Evolutionary conservation across 2,888 invertebrate species (phyloP), one percentile per base, ranked within the genome.

Genomic region (Pimpla rufipes): DNA sequence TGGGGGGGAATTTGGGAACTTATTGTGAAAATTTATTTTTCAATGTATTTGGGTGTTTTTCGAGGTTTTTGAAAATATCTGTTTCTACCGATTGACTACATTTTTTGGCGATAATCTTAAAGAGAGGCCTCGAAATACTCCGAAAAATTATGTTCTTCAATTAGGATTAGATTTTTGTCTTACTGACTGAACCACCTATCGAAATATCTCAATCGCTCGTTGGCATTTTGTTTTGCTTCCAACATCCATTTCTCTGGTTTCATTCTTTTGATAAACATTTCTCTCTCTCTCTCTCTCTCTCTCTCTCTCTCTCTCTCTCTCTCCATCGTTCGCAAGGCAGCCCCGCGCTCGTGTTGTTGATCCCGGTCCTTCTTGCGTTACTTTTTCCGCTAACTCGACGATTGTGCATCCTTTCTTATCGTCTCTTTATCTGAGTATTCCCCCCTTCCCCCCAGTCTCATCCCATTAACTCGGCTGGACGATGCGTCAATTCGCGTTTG

Each of bases 351-450:
- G 5, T 6, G 4, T 16, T 10, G 50, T 18, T 18, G 50, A 52
- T 18, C 11, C 21, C 4, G 55, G n/a, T 10, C 47, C 10, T 21
- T 55, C 23, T 23, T 23, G 6, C 18, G 55, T 11, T 23, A 7
- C 23, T 55, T 55, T 55, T 23, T 55, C 21, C 11, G 55, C 55
- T 23, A 23, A 55, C 23, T 8, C 2, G 10, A 1, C 55, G 23
- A 21, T 55, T 55, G 55, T 55, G 21, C 16, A 52, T 23, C 21
- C 55, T 55, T 55, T 23, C 23, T 55, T 21, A 55, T 52, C 50
- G 50, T 7, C 16, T 52, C 18, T 21, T 18, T 21, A 52, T 16
- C 16, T 18, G 18, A 16, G 18, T 18, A 18, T 16, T 8, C 50
- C 55, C 55, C 23, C 55, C 55, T 21, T 23, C 11, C 11, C 11